These are phyloP conservation scores for Lota lota DNA, from an alignment of 2,113 vertebrate genomes.

Conservation along the genomic window DNA sequence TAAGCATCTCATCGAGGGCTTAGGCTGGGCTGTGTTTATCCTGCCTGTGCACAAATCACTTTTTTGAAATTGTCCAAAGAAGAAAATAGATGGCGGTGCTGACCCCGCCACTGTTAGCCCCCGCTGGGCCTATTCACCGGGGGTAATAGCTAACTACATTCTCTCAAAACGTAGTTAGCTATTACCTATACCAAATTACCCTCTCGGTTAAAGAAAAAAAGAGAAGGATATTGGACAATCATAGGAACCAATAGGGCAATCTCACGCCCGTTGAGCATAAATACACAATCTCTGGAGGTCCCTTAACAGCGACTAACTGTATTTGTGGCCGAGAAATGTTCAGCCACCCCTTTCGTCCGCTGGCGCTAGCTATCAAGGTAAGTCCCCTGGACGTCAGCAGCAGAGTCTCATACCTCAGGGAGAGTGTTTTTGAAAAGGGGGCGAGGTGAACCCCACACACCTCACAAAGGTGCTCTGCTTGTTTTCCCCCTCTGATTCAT, in stretches of 20 bases:
- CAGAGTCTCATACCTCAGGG: slow-evolving; percentile 44
- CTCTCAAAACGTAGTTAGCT: slow-evolving; percentile 18
- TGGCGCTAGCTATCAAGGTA: slow-evolving; percentile 15
- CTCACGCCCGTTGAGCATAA: slow-evolving; percentile 23
- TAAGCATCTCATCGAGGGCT: slow-evolving; percentile 49
- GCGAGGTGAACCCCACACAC: slow-evolving; percentile 15
- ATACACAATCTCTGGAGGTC: slow-evolving; percentile 11
- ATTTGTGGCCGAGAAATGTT: slow-evolving; percentile 26
- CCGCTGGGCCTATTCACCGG: not conserved
- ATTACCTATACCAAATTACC: slow-evolving; percentile 34
- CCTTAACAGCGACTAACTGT: slow-evolving; percentile 5
- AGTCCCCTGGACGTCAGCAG: slow-evolving; percentile 35
- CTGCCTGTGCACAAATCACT: slow-evolving; percentile 46
- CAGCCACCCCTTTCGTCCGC: slow-evolving; percentile 1
- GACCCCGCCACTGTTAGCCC: slow-evolving; percentile 1
- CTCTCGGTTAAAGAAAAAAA: slow-evolving; percentile 17
- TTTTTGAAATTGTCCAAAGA: slow-evolving; percentile 40
- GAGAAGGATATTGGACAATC: slow-evolving; percentile 24
- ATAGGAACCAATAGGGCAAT: slow-evolving; percentile 19
- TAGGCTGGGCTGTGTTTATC: slow-evolving; percentile 46
- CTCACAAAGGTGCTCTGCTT: not conserved
- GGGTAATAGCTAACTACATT: not conserved
- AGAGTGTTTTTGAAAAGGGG: slow-evolving; percentile 50
- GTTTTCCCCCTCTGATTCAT: slow-evolving; percentile 8
- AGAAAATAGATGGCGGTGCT: slow-evolving; percentile 37